These are phyloP conservation scores for Hypolimnas misippus DNA, from an alignment of 2,888 invertebrate species.

Conservation along the genomic window DNA sequence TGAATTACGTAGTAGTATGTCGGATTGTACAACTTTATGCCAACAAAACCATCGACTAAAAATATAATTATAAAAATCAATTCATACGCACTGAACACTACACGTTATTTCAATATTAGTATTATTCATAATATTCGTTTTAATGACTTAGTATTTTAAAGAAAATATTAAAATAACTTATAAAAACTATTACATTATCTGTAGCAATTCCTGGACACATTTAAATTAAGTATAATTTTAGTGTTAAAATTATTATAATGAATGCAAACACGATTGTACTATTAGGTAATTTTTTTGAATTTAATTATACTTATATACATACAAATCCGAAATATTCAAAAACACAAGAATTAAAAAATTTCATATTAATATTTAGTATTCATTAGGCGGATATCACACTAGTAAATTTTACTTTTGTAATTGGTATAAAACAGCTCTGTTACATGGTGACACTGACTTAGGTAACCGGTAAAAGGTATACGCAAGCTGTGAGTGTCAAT, in stretches of 20 bases:
- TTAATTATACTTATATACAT: constrained; percentile 18
- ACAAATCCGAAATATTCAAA: neutral
- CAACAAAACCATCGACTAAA: constrained; percentile 23
- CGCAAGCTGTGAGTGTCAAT: too few species aligned
- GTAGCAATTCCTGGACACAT: constrained; percentile 10
- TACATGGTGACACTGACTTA: too few species aligned
- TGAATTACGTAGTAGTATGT: too few species aligned
- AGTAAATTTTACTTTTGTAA: too few species aligned
- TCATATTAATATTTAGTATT: too few species aligned
- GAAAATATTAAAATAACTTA: constrained; percentile 22
- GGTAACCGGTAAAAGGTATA: too few species aligned
- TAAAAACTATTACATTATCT: constrained; percentile 6
- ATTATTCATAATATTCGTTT: constrained; percentile 26
- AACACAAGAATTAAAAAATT: neutral
- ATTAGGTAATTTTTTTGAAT: constrained; percentile 49
- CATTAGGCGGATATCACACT: too few species aligned
- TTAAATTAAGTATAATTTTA: neutral
- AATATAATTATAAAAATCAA: constrained; percentile 25
- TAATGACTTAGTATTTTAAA: constrained; percentile 38
- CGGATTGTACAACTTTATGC: constrained; percentile 4
- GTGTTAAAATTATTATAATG: constrained; percentile 39
- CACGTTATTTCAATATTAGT: constrained; percentile 18
- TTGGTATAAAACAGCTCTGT: too few species aligned
- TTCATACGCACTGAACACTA: constrained; percentile 27
- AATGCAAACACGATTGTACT: constrained; percentile 69